Base-by-base conservation (phyloP, 1,140 invertebrate species). In the Cyphomyrmex costatus region DNA sequence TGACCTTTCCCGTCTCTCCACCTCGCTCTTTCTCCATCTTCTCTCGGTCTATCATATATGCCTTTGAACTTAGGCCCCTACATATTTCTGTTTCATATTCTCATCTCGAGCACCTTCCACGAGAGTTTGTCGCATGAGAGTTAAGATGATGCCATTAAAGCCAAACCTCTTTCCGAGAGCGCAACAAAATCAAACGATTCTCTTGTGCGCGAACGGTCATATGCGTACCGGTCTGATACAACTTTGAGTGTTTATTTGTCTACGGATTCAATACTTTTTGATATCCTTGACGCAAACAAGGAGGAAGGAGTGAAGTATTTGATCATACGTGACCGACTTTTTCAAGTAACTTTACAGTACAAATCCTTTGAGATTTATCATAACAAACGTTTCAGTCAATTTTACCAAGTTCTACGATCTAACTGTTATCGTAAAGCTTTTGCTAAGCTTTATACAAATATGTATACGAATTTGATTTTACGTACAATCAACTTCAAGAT, bases 141-240 rank as follows among this genome's bases (percentile, higher is more conserved):
- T 71, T 65, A 82, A 86, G 85, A 61, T 83, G 78, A 66, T 46
- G 49, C 65, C 85, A 71, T 86, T 86, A 73, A n/a, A 68, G 51
- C 76, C 66, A 65, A 70, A 82, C 56, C 33, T 73, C 30, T 86
- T 63, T 82, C 61, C 53, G 33, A 46, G 27, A 46, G 27, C 63
- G 24, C 5, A 51, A 49, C 19, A 42, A 70, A 86, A 68, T 86
- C 84, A 80, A 86, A 86, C 46, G 51, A 66, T 73, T 82, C 78
- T 70, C 30, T 56, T 36, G 19, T 80, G 63, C 63, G 10, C 63
- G 10, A 33, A 46, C 58, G 24, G 4, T 60, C 53, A 49, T n/a
- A n/a, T 63, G 27, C 36, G 19, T 65, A 19, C 58, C n/a, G 30
- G 2, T 16, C 42, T 61, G 49, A 27, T 27, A 14, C 36, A 46